Evolutionary conservation across 2,113 vertebrate genomes (phyloP), one percentile per base, ranked within the genome.

Genomic region (Tyrannus savana): DNA sequence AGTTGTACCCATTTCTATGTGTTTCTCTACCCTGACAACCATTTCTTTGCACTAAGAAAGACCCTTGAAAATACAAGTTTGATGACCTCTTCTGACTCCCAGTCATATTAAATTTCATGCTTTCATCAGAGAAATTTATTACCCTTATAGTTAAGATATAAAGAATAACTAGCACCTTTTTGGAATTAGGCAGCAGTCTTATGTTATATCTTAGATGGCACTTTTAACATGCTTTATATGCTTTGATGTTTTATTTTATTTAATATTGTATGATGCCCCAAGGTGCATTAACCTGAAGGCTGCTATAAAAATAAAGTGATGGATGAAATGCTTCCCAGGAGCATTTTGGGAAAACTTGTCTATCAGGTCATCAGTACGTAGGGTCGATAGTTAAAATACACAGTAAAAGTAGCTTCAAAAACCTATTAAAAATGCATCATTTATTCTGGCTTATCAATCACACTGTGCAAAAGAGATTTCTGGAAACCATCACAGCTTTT

Each of bases 241-340:
- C 72, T 94, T 84, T 94, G 79, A 90, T 44, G 1, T 80, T 94
- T 95, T 80, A 78, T 93, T 96, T 92, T 89, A 64, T 91, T 94
- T 87, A 67, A 85, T 88, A 88, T 77, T 55, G 37, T 49, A 74
- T 35, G 44, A 44, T 94, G 62, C 71, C 39, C 68, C 50, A 63
- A 95, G 81, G 67, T 85, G 37, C 78, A 88, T 80, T 88, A 77
- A 80, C 87, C 63, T 80, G 60, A 69, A 88, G 75, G 72, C 75
- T 80, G 59, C 63, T 80, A 23, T 77, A 91, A 90, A 94, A 94
- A 93, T 85, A 33, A 91, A 89, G 46, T 52, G 50, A 81, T 58
- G 63, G 74, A 89, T 91, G 41, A 79, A 94, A 88, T 86, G 39
- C 44, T 72, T 93, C 37, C 52, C 59, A 53, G 71, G 63, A 89